These are phyloP conservation scores for Taphrorychus bicolor DNA, from an alignment of 2,888 invertebrate genomes.

Conservation along the genomic window DNA sequence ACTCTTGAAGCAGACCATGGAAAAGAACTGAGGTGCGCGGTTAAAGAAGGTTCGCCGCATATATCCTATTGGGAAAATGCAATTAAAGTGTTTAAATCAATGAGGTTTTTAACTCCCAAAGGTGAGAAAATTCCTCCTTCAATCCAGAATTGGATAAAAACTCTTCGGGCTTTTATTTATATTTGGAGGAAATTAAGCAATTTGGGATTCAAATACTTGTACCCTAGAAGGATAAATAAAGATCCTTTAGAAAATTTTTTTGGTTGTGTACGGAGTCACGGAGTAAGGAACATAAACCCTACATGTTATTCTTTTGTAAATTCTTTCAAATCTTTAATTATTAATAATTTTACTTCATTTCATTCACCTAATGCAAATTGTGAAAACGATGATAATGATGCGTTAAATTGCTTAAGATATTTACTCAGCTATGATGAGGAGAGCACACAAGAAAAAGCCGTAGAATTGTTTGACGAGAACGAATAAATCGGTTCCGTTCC, in stretches of 20 bases:
- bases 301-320: slow-evolving; percentile 1
- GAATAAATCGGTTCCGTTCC: too few relatives aligned
- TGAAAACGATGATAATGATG: neutral
- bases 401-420: neutral
- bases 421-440: neutral
- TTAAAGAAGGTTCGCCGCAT: slow-evolving; percentile 1
- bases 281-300: neutral
- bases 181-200: neutral
- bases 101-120: neutral
- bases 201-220: neutral
- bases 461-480: too few relatives aligned
- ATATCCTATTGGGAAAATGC: too few relatives aligned
- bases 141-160: neutral
- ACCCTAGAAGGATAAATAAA: neutral
- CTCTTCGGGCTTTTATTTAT: slow-evolving; percentile 5
- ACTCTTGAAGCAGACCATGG: slow-evolving; percentile 4
- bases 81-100: too few relatives aligned
- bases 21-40: neutral
- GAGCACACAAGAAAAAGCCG: too few relatives aligned
- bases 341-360: slow-evolving; percentile 4
- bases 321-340: slow-evolving; percentile 5
- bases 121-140: slow-evolving; percentile 6
- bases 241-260: slow-evolving; percentile 13
- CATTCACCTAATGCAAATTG: slow-evolving; percentile 10
- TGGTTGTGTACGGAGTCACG: neutral